phyloP scores from a whole-genome alignment of 35 echinoderm and acorn worm genomes.

The Apostichopus californicus region DNA sequence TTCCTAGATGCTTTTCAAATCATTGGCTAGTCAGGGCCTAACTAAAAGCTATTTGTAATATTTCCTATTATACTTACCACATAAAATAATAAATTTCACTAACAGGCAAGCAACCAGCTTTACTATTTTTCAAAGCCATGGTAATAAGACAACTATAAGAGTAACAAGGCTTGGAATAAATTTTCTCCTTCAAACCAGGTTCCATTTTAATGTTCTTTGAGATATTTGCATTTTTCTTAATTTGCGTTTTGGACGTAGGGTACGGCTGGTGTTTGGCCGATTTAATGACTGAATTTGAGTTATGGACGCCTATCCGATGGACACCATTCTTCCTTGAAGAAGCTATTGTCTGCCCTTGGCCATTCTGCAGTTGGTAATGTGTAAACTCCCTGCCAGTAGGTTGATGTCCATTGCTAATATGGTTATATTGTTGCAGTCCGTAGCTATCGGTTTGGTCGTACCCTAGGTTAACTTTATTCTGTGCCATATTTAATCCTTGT shows the following conservation, averaged over 20 bases:
- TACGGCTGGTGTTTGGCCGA: constrained; percentile 63
- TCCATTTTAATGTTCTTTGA: constrained; percentile 26
- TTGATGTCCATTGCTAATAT: constrained; percentile 48
- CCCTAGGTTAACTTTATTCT: background rate
- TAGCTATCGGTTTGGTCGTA: constrained; percentile 29
- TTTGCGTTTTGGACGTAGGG: constrained; percentile 37
- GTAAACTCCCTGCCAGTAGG: constrained; percentile 12
- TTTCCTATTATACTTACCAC: constrained; percentile 79
- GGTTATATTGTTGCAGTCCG: constrained; percentile 50
- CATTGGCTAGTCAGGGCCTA: background rate
- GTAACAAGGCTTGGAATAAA: constrained; percentile 90
- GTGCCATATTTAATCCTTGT: constrained; percentile 10
- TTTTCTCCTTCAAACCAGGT: constrained; percentile 63
- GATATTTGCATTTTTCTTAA: constrained; percentile 51
- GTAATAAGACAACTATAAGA: constrained; percentile 99
- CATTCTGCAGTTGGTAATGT: constrained; percentile 39
- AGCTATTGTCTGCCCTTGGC: constrained; percentile 22
- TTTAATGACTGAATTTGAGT: constrained; percentile 61
- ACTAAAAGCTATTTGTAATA: background rate
- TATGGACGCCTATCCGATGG: constrained; percentile 38
- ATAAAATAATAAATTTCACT: constrained; percentile 99
- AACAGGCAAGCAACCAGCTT: constrained; percentile 92
- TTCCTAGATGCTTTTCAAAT: no score
- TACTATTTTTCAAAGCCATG: constrained; percentile 97
- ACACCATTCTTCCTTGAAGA: constrained; percentile 25